Percentiles rank a stretch among this genome's conserved stretches.
These are phyloP conservation scores for Phrynocephalus vlangalii DNA, from an alignment of 2,797 vertebrate species.

Conservation along the genomic window DNA sequence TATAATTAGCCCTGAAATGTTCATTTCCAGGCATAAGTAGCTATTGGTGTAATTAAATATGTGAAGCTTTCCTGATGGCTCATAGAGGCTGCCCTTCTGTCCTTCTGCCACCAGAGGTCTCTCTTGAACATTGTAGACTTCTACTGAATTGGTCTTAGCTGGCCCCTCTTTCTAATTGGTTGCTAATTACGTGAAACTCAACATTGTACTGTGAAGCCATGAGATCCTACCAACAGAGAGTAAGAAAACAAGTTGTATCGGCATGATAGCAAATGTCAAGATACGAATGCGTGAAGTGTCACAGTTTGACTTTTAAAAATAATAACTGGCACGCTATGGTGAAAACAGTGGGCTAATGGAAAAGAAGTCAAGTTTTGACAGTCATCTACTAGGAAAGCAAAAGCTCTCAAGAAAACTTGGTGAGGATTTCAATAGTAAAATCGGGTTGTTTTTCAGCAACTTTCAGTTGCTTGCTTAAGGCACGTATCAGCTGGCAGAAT, in stretches of 20 bases:
- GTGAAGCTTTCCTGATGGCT: not conserved
- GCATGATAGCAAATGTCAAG: not conserved
- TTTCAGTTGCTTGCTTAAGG: constrained; percentile 11
- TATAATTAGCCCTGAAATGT: constrained; percentile 46
- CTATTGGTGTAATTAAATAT: not conserved
- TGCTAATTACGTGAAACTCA: constrained; percentile 8
- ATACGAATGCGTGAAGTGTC: not conserved
- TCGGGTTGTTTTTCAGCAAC: not conserved
- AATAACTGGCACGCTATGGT: constrained; percentile 1
- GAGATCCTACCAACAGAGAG: constrained; percentile 11
- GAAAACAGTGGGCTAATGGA: constrained; percentile 6
- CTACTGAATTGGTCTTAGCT: not conserved
- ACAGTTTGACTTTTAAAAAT: not conserved
- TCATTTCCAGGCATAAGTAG: constrained; percentile 40
- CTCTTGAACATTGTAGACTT: constrained; percentile 37
- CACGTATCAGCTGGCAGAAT: not conserved
- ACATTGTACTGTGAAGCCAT: not conserved
- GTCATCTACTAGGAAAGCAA: constrained; percentile 28
- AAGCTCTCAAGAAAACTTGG: not conserved
- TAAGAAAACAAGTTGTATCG: not conserved
- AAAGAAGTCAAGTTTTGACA: not conserved
- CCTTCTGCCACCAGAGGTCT: constrained; percentile 64
- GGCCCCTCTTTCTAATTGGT: not conserved
- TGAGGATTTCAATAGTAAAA: constrained; percentile 31
- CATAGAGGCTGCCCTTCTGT: not conserved